These are phyloP conservation scores for Yoshiicerus persimilis DNA, from an alignment of 1,140 invertebrate species.

Conservation along the genomic window DNA sequence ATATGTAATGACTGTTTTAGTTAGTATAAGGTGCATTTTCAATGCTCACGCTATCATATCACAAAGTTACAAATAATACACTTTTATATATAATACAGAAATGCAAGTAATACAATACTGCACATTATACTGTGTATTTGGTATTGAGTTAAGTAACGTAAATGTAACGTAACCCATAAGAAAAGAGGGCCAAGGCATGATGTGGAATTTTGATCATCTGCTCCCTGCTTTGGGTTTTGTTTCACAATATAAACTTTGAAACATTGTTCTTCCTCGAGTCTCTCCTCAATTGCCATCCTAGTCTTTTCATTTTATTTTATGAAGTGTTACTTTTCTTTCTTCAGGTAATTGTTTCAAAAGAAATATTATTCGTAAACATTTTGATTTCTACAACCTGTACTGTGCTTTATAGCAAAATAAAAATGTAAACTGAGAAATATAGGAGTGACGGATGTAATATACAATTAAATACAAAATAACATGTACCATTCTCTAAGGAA, in stretches of 20 bases:
- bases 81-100: background rate
- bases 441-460: too few species aligned
- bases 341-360: background rate
- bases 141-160: background rate
- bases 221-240: background rate
- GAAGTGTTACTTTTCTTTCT: constrained; percentile 21
- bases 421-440: too few species aligned
- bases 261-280: background rate
- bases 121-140: background rate
- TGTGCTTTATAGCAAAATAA: too few species aligned
- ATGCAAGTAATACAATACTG: background rate
- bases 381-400: background rate
- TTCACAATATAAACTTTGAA: background rate
- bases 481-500: background rate
- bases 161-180: background rate
- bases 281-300: background rate
- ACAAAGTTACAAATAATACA: background rate
- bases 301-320: background rate
- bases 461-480: background rate
- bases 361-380: background rate
- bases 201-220: constrained; percentile 17
- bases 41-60: too few species aligned
- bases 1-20: background rate
- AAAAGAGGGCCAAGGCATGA: background rate
- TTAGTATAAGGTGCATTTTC: background rate